Evolutionary conservation across 2,888 invertebrate species (phyloP).

Genomic region (Eucriotettix oculatus): DNA sequence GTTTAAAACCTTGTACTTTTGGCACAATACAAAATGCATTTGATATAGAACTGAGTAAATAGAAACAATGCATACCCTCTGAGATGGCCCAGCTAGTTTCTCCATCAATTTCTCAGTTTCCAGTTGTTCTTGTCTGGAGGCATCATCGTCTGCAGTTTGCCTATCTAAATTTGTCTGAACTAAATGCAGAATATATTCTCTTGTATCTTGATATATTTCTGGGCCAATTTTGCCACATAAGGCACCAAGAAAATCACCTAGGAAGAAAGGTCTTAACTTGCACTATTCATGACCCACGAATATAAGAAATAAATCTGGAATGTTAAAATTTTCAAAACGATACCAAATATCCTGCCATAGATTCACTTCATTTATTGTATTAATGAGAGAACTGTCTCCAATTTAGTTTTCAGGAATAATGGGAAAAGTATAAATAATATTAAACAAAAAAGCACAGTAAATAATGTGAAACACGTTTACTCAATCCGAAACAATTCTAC

Average conservation of each 20-base stretch:
- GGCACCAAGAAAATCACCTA: constrained; percentile 28
- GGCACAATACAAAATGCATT: no score
- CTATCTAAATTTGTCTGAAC: constrained; percentile 26
- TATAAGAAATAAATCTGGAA: background rate
- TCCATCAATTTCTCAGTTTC: constrained; percentile 17
- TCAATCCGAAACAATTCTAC: no score
- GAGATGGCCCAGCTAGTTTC: constrained; percentile 14
- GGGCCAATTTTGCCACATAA: constrained; percentile 24
- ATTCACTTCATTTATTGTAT: background rate
- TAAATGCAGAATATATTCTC: constrained; percentile 23
- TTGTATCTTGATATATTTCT: constrained; percentile 21
- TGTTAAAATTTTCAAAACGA: background rate
- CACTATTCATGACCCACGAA: background rate
- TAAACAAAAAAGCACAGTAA: background rate
- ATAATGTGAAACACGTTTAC: no score
- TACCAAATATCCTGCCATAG: background rate
- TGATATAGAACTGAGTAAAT: background rate
- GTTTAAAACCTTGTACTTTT: no score
- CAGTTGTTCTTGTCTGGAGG: constrained; percentile 14
- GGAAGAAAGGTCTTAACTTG: background rate
- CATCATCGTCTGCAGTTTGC: constrained; percentile 18
- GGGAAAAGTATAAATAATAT: background rate
- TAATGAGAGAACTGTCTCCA: background rate
- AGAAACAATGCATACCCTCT: constrained; percentile 12
- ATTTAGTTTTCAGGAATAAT: background rate